phyloP scores from a whole-genome alignment of 2,113 vertebrate genomes.

The Ellobius talpinus region DNA sequence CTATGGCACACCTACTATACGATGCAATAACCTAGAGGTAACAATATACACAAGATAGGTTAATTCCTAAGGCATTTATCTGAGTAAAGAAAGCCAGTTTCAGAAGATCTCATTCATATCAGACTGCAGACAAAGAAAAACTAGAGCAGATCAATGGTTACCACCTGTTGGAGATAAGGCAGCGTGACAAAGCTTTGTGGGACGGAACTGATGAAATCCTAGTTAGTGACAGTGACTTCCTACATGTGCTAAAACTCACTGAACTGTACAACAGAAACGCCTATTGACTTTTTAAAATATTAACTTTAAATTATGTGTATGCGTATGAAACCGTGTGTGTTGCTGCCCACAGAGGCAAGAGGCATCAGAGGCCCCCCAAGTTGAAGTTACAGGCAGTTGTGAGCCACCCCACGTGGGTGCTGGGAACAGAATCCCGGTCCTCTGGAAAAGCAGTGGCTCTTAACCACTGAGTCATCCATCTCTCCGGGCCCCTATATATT shows the following conservation, averaged over 20 bases:
- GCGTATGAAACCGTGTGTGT: neutral
- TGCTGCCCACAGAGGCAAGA: neutral
- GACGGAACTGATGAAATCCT: neutral
- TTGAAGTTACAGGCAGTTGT: neutral
- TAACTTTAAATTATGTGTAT: neutral
- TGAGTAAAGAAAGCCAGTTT: constrained; percentile 16
- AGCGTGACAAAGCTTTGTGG: neutral
- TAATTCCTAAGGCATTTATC: neutral
- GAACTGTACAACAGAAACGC: constrained; percentile 31
- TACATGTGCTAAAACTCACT: constrained; percentile 2
- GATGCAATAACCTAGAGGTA: constrained; percentile 7
- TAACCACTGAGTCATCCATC: neutral
- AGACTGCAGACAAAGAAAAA: constrained; percentile 39
- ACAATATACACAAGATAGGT: neutral
- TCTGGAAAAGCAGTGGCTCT: neutral
- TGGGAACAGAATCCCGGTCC: neutral
- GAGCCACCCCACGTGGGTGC: neutral
- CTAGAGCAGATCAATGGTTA: neutral
- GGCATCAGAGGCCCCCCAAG: neutral
- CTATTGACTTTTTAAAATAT: neutral
- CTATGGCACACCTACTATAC: constrained; percentile 20
- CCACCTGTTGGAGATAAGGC: neutral
- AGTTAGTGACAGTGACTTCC: neutral
- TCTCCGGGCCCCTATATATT: neutral
- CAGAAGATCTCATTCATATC: constrained; percentile 18